Evolutionary conservation across 2,888 invertebrate genomes (phyloP).

Genomic region (Saturnia pavonia): DNA sequence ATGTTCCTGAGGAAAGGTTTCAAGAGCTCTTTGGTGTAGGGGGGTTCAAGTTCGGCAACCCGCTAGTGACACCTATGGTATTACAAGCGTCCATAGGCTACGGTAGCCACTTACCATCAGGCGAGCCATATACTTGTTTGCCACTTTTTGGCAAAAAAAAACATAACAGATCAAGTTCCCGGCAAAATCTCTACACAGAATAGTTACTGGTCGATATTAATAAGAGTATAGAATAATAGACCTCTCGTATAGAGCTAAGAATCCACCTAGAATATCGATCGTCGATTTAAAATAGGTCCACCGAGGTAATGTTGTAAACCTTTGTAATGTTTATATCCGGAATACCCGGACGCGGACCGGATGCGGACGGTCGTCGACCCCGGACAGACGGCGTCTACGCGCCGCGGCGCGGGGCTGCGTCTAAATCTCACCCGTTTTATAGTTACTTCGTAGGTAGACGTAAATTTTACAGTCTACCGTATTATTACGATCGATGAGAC

Average conservation of each 20-base stretch:
- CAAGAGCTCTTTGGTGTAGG: too few relatives aligned
- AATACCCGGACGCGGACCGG: slow-evolving; percentile 11
- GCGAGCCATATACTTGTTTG: too few relatives aligned
- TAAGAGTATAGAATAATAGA: background rate
- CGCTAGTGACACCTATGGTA: too few relatives aligned
- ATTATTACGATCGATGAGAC: slow-evolving; percentile 36
- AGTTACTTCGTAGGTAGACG: slow-evolving; percentile 27
- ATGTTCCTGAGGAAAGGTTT: too few relatives aligned
- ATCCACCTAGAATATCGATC: background rate
- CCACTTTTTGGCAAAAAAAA: too few relatives aligned
- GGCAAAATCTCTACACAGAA: too few relatives aligned
- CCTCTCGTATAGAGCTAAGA: background rate
- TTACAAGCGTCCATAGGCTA: too few relatives aligned
- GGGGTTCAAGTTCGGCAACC: too few relatives aligned
- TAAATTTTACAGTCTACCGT: slow-evolving; percentile 39
- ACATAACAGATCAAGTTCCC: too few relatives aligned
- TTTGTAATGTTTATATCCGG: slow-evolving; percentile 12
- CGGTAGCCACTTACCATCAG: too few relatives aligned
- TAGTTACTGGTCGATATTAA: background rate
- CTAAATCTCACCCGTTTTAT: slow-evolving; percentile 14
- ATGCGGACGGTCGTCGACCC: slow-evolving; percentile 7
- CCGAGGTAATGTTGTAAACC: background rate
- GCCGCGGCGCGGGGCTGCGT: background rate
- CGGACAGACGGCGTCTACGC: background rate
- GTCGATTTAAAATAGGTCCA: slow-evolving; percentile 5